phyloP scores from a whole-genome alignment of 2,888 invertebrate genomes.

The Rhingia campestris region DNA sequence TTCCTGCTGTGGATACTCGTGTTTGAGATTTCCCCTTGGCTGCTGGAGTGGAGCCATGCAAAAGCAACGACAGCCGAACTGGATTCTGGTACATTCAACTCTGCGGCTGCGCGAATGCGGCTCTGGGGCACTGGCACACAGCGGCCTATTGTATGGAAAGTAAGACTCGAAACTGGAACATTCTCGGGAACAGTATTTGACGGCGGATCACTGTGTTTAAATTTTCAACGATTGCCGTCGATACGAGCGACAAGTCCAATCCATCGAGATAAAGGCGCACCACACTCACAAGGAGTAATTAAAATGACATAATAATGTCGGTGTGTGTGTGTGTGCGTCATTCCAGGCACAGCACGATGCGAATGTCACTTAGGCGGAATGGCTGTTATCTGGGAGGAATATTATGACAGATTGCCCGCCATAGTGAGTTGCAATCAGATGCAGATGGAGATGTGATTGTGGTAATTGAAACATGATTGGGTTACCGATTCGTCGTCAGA shows the following conservation, averaged over 20 bases:
- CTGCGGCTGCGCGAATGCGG: constrained; percentile 5
- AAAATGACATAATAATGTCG: constrained; percentile 68
- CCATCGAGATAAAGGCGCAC: constrained; percentile 40
- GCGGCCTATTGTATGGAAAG: constrained; percentile 55
- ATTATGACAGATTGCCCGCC: constrained; percentile 58
- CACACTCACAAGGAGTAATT: constrained; percentile 55
- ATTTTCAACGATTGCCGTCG: constrained; percentile 42
- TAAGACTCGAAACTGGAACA: constrained; percentile 61
- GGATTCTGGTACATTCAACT: constrained; percentile 58
- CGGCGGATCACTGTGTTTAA: constrained; percentile 35
- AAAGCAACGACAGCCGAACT: constrained; percentile 41
- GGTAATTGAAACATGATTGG: neutral
- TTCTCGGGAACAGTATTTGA: constrained; percentile 18
- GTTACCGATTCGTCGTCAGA: no score
- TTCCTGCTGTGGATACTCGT: constrained; percentile 34
- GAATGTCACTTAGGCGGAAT: constrained; percentile 16
- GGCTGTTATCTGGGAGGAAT: constrained; percentile 32
- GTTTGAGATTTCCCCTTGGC: constrained; percentile 36
- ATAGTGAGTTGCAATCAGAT: constrained; percentile 7
- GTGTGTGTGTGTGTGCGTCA: constrained; percentile 28
- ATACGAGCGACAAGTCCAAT: constrained; percentile 37
- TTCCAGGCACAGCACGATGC: no score
- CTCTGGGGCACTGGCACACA: constrained; percentile 56
- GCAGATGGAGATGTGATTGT: neutral
- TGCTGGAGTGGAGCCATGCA: constrained; percentile 2